Base-by-base conservation (phyloP, 2,888 invertebrate genomes). In the Drosophila ustulata region DNA sequence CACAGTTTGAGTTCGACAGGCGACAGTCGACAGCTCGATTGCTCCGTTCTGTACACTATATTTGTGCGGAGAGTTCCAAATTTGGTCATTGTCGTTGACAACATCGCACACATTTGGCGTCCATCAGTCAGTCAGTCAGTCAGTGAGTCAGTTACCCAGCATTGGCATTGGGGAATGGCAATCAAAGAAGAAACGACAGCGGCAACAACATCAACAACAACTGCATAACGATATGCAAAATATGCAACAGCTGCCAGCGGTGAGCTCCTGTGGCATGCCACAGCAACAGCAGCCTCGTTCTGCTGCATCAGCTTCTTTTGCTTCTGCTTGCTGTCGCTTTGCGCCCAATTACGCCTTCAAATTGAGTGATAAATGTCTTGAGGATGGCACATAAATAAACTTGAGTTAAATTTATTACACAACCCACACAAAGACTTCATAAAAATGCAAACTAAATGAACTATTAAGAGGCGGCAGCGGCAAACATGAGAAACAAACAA, bases 391-490 rank as follows among this genome's bases (percentile, higher is more conserved):
- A 89, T 85, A 86, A 86, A 86, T 86, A 86, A 89, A 78, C 84
- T 75, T 80, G 71, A 87, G 85, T 89, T 87, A 89, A 86, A 86
- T 86, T 86, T 86, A 86, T 86, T 89, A 89, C 85, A 78, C 89
- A 84, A 89, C 90, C 88, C 89, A 89, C 90, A 89, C 88, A 90
- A 89, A 89, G 90, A 86, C 85, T 86, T 89, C 90, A 86, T 86
- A 86, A 86, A 86, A 86, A 86, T 89, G 85, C 85, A 78, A 86
- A 86, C 89, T 89, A 86, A 86, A 86, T 86, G 90, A 87, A 90
- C 85, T 86, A 89, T 86, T 86, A 87, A 86, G 71, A 63, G 82
- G 65, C 82, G 82, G 79, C 84, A 73, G 80, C 85, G 84, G 88
- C 85, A 73, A 89, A 86, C 85, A 83, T 87, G 84, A 78, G 82